Conservation (phyloP, 2,888 invertebrate species). For the Lampropteryx suffumata region DNA sequence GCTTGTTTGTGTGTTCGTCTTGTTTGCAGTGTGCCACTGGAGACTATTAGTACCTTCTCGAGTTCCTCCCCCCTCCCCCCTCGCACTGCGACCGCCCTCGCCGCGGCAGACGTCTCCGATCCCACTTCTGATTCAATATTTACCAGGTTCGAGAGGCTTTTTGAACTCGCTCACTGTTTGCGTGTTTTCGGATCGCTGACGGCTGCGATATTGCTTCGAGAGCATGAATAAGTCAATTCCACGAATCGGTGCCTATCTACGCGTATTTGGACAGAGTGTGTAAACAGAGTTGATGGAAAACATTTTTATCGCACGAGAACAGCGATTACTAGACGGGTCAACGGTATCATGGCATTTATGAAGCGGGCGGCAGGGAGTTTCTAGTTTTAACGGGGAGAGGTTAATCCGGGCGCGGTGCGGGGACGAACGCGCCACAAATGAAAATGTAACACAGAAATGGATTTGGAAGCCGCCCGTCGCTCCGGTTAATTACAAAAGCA, state of each 20-base stretch:
- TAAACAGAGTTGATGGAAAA: constrained; percentile 55
- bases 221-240: constrained; percentile 78
- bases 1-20: constrained; percentile 67
- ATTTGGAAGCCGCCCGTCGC: constrained; percentile 83
- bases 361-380: constrained; percentile 54
- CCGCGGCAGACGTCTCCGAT: constrained; percentile 73
- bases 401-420: constrained; percentile 65
- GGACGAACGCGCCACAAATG: constrained; percentile 77
- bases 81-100: constrained; percentile 39
- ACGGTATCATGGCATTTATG: constrained; percentile 47
- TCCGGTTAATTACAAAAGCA: constrained; percentile 84
- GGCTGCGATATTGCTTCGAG: constrained; percentile 78
- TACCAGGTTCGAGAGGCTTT: constrained; percentile 81
- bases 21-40: constrained; percentile 80
- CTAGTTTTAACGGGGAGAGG: constrained; percentile 60
- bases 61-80: constrained; percentile 32
- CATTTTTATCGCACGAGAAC: constrained; percentile 40
- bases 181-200: constrained; percentile 81
- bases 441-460: constrained; percentile 84
- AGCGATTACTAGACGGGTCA: constrained; percentile 26
- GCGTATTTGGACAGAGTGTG: constrained; percentile 63
- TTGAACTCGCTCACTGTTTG: constrained; percentile 77
- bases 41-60: constrained; percentile 74
- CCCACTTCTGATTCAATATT: constrained; percentile 82
- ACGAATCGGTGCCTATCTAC: constrained; percentile 60